phyloP scores from a whole-genome alignment of 2,888 invertebrate genomes.

The Heliconius aoede region DNA sequence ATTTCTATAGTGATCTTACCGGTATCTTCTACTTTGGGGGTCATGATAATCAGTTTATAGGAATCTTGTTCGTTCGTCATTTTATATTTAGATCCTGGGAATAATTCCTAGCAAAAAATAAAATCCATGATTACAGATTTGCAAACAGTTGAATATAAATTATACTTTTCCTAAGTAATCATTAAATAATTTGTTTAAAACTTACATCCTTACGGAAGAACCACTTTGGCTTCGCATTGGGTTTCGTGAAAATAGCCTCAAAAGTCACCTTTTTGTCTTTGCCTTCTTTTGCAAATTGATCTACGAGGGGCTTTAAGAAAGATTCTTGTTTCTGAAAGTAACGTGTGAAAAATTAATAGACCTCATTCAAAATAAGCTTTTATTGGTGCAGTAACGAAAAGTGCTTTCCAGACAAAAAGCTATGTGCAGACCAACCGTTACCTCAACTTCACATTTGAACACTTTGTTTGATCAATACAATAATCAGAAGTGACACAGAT shows the following conservation, averaged over 20 bases:
- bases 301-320: slow-evolving; percentile 97
- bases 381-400: slow-evolving; percentile 70
- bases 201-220: slow-evolving; percentile 95
- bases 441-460: slow-evolving; percentile 59
- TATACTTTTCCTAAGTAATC: background rate
- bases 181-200: slow-evolving; percentile 51
- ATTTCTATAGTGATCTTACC: slow-evolving; percentile 98
- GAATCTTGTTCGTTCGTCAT: slow-evolving; percentile 96
- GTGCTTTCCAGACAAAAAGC: slow-evolving; percentile 77
- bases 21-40: slow-evolving; percentile 97
- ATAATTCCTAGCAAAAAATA: slow-evolving; percentile 89
- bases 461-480: slow-evolving; percentile 60
- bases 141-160: background rate
- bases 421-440: slow-evolving; percentile 72
- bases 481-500: slow-evolving; percentile 55
- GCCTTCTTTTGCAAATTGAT: slow-evolving; percentile 96
- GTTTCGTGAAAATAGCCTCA: slow-evolving; percentile 97
- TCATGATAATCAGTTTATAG: slow-evolving; percentile 94
- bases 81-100: slow-evolving; percentile 98
- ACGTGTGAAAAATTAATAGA: slow-evolving; percentile 59
- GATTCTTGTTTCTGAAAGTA: slow-evolving; percentile 93
- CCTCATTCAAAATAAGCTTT: slow-evolving; percentile 43
- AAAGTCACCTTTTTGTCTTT: slow-evolving; percentile 97
- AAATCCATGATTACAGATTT: background rate
- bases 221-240: slow-evolving; percentile 97